Conservation (phyloP, 2,113 vertebrate genomes). For the Corydoras maculifer region DNA sequence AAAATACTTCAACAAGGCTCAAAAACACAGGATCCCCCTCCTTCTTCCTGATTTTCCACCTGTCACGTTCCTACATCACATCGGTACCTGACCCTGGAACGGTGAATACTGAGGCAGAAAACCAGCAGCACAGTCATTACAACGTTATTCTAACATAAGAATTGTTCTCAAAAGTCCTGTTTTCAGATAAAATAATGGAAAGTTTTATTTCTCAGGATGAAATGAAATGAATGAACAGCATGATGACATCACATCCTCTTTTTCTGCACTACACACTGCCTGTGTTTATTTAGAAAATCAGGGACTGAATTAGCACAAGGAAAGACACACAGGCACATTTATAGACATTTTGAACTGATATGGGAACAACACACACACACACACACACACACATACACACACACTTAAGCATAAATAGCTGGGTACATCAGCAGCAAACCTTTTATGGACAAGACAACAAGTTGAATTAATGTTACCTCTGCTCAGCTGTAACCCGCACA, state of each 20-base stretch:
- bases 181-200: too few species aligned
- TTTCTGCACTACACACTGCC: neutral
- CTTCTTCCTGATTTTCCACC: neutral
- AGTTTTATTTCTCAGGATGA: too few species aligned
- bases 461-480: neutral
- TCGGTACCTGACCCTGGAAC: neutral
- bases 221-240: too few species aligned
- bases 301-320: neutral
- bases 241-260: too few species aligned
- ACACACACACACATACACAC: conserved; percentile 10
- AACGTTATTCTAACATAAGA: too few species aligned
- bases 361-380: neutral
- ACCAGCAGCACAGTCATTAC: too few species aligned
- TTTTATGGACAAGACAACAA: conserved; percentile 29
- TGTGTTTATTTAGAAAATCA: neutral
- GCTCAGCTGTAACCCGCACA: conserved; percentile 5
- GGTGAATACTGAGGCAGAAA: neutral
- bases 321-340: neutral
- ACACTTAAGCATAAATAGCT: neutral
- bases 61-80: neutral
- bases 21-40: neutral
- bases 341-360: neutral
- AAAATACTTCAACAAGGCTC: conserved; percentile 7
- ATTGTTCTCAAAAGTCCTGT: too few species aligned
- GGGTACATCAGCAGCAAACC: neutral